Percentiles rank a stretch among this genome's conserved stretches.
Evolutionary conservation across 1,140 invertebrate genomes (phyloP).

Genomic region (Phymorhynchus buccinoides): DNA sequence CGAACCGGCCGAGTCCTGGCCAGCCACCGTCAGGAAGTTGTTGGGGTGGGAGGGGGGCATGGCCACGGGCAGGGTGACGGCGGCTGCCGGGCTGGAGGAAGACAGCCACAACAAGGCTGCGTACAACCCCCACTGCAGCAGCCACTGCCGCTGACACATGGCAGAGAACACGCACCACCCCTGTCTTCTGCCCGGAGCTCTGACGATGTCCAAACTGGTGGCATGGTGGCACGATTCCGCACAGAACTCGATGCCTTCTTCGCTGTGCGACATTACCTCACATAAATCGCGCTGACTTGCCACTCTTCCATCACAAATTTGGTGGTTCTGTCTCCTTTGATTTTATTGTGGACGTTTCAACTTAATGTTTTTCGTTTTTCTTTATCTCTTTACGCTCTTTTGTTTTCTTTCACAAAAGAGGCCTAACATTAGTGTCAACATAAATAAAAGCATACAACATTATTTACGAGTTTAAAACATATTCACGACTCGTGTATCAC

Average conservation of each 20-base stretch:
- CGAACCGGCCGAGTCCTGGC: background rate
- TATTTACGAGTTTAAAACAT: background rate
- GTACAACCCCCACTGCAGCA: background rate
- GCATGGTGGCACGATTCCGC: background rate
- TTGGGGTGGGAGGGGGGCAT: slow-evolving; percentile 30
- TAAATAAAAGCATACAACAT: too few species aligned
- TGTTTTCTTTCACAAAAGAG: background rate
- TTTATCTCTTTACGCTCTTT: background rate
- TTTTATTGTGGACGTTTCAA: too few species aligned
- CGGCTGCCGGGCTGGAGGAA: background rate
- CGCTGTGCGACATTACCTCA: background rate
- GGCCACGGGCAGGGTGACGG: slow-evolving; percentile 24
- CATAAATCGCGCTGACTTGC: background rate
- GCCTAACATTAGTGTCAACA: background rate
- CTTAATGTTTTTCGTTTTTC: background rate
- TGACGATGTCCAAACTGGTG: background rate
- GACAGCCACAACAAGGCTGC: background rate
- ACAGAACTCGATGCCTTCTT: background rate
- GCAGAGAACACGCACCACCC: background rate
- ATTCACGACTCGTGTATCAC: too few species aligned
- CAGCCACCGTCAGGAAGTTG: slow-evolving; percentile 26
- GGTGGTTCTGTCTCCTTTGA: background rate
- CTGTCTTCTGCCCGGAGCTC: background rate
- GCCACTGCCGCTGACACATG: too few species aligned
- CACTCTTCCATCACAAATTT: background rate